Conservation (phyloP, 2,797 vertebrate species). For the Cyprinodon diabolis region DNA sequence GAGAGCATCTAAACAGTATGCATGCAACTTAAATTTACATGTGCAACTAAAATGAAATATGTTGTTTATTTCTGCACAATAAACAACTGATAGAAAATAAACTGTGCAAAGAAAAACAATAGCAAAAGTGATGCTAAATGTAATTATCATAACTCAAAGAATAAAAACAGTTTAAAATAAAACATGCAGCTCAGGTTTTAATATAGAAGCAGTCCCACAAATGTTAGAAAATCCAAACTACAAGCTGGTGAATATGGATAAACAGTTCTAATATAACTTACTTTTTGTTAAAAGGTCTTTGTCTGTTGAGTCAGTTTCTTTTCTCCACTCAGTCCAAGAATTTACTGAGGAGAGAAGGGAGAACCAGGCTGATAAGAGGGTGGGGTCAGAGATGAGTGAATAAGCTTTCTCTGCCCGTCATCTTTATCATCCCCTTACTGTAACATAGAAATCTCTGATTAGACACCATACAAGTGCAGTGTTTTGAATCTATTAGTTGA, state of each 20-base stretch:
- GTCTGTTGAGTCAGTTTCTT: not conserved
- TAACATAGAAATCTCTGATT: constrained; percentile 39
- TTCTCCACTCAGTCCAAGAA: constrained; percentile 11
- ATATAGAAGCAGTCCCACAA: not conserved
- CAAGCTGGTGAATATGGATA: too few species aligned
- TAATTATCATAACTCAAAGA: not conserved
- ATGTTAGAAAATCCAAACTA: not conserved
- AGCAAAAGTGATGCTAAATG: not conserved
- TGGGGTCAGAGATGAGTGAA: constrained; percentile 34
- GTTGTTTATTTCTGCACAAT: not conserved
- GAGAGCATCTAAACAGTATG: not conserved
- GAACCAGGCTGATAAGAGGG: constrained; percentile 18
- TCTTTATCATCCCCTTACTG: constrained; percentile 24
- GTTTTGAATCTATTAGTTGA: not conserved
- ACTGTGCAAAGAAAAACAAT: not conserved
- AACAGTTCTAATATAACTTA: not conserved
- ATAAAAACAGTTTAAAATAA: not conserved
- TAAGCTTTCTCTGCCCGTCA: constrained; percentile 51
- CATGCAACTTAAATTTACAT: not conserved
- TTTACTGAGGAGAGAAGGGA: constrained; percentile 7
- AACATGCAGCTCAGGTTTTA: not conserved
- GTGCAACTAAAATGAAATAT: not conserved
- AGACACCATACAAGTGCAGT: constrained; percentile 24
- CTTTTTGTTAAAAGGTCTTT: not conserved
- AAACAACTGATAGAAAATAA: not conserved